phyloP scores from a whole-genome alignment of 2,888 invertebrate species.

The Pachymerium ferrugineum region DNA sequence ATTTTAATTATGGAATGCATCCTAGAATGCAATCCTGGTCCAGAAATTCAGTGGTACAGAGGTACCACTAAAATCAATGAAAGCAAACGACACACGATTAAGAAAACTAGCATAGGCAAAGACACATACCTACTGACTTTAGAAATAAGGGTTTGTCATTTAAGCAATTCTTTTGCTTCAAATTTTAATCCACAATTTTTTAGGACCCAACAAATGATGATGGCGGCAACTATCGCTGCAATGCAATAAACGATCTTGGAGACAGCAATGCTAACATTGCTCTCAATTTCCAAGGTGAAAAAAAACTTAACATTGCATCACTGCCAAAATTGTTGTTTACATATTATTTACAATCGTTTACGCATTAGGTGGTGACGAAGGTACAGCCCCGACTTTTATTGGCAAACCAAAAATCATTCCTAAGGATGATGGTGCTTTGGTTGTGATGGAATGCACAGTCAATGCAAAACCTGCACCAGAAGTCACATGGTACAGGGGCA shows the following conservation, averaged over 20 bases:
- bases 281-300: slow-evolving; percentile 97
- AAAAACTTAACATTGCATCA: too few relatives aligned
- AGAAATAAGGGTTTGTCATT: slow-evolving; percentile 68
- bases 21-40: slow-evolving; percentile 89
- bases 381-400: slow-evolving; percentile 35
- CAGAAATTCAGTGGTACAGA: slow-evolving; percentile 93
- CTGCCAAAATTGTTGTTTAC: too few relatives aligned
- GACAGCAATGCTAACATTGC: slow-evolving; percentile 99
- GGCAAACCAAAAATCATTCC: slow-evolving; percentile 88
- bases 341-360: too few relatives aligned
- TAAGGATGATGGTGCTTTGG: slow-evolving; percentile 83
- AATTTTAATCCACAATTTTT: slow-evolving; percentile 34
- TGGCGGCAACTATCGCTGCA: slow-evolving; percentile 98
- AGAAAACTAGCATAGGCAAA: slow-evolving; percentile 78
- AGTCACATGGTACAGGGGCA: slow-evolving; percentile 89
- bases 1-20: slow-evolving; percentile 91
- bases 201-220: slow-evolving; percentile 88
- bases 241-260: slow-evolving; percentile 96
- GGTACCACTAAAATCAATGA: slow-evolving; percentile 70
- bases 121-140: slow-evolving; percentile 86
- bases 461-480: slow-evolving; percentile 89
- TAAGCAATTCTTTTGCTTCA: background rate
- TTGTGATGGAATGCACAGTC: slow-evolving; percentile 88
- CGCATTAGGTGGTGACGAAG: slow-evolving; percentile 38
- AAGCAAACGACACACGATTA: slow-evolving; percentile 82